Percentiles rank a stretch among this genome's conserved stretches.
Conservation (phyloP, 2,797 vertebrate species). For the Lindbergichthys nudifrons region DNA sequence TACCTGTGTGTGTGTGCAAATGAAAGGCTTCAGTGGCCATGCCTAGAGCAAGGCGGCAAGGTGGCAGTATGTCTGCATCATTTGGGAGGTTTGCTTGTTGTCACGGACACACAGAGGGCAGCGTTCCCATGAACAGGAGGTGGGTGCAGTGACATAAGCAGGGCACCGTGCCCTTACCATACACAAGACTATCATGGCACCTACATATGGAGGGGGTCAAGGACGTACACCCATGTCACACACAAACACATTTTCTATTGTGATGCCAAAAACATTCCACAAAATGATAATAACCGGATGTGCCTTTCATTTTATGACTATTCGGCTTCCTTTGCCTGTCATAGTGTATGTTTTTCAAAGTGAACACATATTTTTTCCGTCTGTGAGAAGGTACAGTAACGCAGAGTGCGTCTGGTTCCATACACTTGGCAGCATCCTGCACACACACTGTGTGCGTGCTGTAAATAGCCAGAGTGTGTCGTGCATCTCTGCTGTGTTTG, state of each 20-base stretch:
- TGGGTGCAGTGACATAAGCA: constrained; percentile 77
- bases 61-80: constrained; percentile 60
- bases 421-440: constrained; percentile 79
- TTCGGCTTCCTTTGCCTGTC: constrained; percentile 22
- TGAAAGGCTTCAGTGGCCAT: constrained; percentile 22
- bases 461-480: constrained; percentile 85
- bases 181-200: constrained; percentile 50
- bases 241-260: constrained; percentile 11
- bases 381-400: constrained; percentile 56
- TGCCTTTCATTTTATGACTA: background rate
- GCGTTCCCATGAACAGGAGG: constrained; percentile 71
- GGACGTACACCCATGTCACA: constrained; percentile 42
- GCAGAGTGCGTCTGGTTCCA: constrained; percentile 58
- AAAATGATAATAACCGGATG: constrained; percentile 1
- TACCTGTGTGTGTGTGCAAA: constrained; percentile 7
- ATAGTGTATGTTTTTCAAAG: constrained; percentile 39
- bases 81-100: constrained; percentile 56
- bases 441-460: constrained; percentile 81
- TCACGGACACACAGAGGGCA: constrained; percentile 72
- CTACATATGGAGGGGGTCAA: constrained; percentile 75
- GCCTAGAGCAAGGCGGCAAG: constrained; percentile 29
- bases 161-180: constrained; percentile 62
- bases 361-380: constrained; percentile 38
- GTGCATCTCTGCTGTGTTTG: constrained; percentile 86
- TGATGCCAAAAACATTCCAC: background rate